Evolutionary conservation across 2,113 vertebrate genomes (phyloP), one percentile per base, ranked within the genome.

Genomic region (Epinephelus fuscoguttatus): DNA sequence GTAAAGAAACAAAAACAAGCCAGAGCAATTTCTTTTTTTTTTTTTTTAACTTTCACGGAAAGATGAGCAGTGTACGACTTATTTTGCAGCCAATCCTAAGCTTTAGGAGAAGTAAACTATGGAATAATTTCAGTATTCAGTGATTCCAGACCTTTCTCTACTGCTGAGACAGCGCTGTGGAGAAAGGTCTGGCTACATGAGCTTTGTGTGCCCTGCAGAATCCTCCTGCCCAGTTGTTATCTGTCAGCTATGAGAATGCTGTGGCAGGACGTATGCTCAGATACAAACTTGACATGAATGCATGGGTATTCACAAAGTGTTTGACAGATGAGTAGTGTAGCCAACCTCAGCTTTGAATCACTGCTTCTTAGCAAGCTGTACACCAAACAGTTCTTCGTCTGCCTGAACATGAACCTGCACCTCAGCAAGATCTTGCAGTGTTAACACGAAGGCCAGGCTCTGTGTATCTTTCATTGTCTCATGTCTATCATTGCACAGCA

Each of bases 401-500:
- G 42, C 21, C 53, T 63, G 47, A 75, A 57, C 81, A 80, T 75
- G 82, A 89, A 23, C 45, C 81, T 56, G 52, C 76, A 80, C 62
- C 84, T 86, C 66, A 72, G 75, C 80, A 83, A 93, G 52, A 81
- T 81, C 78, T 75, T 86, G 59, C 75, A 81, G 79, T 88, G 76
- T 74, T 82, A 93, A 82, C 87, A 92, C 69, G 79, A 92, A 75
- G 52, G 63, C 47, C 75, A 88, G 78, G 67, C 80, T 61, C 84
- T 93, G 77, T 59, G 33, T 85, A 64, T 80, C 57, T 56, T 40
- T 59, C 76, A 80, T 45, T 60, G 50, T 53, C 52, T 81, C 66
- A 55, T 73, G 62, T 76, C 47, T 18, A 19, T 76, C 75, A 70
- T 50, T 23, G 23, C 40, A 72, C n/a, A 68, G 19, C 78, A 76